Base-by-base conservation (phyloP, 2,113 vertebrate species). In the Salvelinus alpinus region DNA sequence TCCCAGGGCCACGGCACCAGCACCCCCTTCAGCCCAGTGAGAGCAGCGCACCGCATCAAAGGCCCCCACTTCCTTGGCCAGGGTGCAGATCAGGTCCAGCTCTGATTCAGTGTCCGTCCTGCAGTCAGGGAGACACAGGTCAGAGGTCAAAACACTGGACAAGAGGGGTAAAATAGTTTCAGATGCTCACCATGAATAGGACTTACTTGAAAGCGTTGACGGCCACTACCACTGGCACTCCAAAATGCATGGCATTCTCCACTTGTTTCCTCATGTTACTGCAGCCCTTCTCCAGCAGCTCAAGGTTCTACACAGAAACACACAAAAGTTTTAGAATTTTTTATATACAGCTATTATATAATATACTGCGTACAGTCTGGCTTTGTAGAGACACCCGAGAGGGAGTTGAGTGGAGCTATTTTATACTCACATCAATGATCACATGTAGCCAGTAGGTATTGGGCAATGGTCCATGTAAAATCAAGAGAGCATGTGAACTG, bases 161-260 rank as follows among this genome's bases (percentile, higher is more conserved):
- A 54, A 20, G 48, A 9, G 1, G 47, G 38, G 38, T 44, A 7
- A 44, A 51, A 3, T 12, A 54, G 51, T 18, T 54, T 18, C 16
- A 4, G 51, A 16, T 31, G 4, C 31, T 5, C 78, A 64, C 34
- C 14, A 8, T 29, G 2, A 29, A 22, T 6, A 20, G 47, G 27
- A 88, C 96, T 95, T 89, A 99, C 98, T 95, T 98, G 91, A 99
- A 99, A 76, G 88, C 95, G 64, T 99, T 99, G 67, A 99, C 95
- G 1, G 96, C 98, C 66, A 99, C 97, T 0, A 99, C 95, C 47
- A 99, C 97, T 0, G 97, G 96, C 13, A 99, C 94, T 1, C 98
- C 97, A 70, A 99, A 99, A 72, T 93, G 75, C 70, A 57, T 92
- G 31, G 97, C 96, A 1, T 99, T 99, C 88, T 98, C 94, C 25